These are phyloP conservation scores for Xestia ashworthii DNA, from an alignment of 2,888 invertebrate species.

Conservation along the genomic window DNA sequence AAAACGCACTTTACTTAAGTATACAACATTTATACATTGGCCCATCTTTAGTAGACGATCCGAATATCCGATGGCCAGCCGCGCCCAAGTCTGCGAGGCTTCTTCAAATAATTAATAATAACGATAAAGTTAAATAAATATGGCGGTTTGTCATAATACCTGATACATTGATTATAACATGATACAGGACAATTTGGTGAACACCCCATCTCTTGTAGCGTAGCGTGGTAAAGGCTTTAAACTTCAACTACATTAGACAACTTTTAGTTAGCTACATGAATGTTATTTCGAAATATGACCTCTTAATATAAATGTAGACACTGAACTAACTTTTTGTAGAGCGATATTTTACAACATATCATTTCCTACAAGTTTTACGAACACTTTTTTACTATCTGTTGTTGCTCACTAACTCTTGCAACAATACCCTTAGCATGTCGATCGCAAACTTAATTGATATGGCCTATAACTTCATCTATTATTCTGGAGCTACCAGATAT, in stretches of 20 bases:
- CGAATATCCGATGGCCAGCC: conserved; percentile 59
- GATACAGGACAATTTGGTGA: conserved; percentile 46
- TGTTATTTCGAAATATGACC: background rate
- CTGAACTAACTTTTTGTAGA: background rate
- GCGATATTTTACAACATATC: background rate
- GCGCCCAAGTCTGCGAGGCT: conserved; percentile 85
- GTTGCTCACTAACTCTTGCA: background rate
- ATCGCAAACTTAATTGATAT: background rate
- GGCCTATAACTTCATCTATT: background rate
- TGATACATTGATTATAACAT: conserved; percentile 45
- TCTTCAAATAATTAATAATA: conserved; percentile 72
- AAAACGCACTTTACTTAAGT: background rate
- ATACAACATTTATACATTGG: conserved; percentile 22
- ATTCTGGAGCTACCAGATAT: background rate
- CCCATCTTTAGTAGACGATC: conserved; percentile 10
- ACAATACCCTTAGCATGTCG: background rate
- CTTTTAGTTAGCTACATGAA: background rate
- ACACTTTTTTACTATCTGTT: background rate
- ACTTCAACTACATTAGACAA: background rate
- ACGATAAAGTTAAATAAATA: conserved; percentile 82
- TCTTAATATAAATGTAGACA: background rate
- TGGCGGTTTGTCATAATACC: conserved; percentile 74
- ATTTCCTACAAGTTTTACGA: background rate
- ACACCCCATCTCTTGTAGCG: conserved; percentile 8
- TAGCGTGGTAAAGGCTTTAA: background rate